Base-by-base conservation (phyloP, 2,797 vertebrate species). In the Peromyscus aztecus region DNA sequence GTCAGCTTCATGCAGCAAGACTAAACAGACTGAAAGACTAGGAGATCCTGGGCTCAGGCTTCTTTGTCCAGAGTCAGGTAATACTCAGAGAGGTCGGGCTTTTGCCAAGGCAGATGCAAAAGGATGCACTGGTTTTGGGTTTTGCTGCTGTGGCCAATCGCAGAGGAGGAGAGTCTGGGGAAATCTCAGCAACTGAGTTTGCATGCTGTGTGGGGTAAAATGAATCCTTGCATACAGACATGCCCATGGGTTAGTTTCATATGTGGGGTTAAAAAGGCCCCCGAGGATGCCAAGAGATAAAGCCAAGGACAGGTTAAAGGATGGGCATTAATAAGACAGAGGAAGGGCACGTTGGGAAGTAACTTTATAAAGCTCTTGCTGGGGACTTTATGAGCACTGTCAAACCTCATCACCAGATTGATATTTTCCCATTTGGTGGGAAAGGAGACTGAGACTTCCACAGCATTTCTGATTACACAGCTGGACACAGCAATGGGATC, bases 281-380 rank as follows among this genome's bases (percentile, higher is more conserved):
- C 86, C 0, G 8, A 94, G 86, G 94, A 96, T 21, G 63, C 63
- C n/a, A 46, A 75, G 37, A 83, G 78, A 96, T 84, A 67, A 83
- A 92, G 80, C 59, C 3, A 52, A 95, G 75, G 83, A 91, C 94
- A 91, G 93, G 76, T 59, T 93, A 89, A 91, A 92, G 43, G 52
- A 88, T 75, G 86, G 46, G 59, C 71, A 37, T 75, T 95, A 81
- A 49, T 91, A 93, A 94, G 46, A 55, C 57, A 55, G n/a, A 14
- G 63, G 63, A 59, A 91, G 83, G 29, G 71, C 59, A 77, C 9
- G 34, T 6, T n/a, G 40, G 73, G 84, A 81, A 81, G 65, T 23
- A 77, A 49, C 40, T 90, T 67, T 31, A n/a, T 27, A 49, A 57
- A 1, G 19, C n/a, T 77, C 84, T 88, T 77, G 80, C 80, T 14